These are phyloP conservation scores for Corvus moneduloides DNA, from an alignment of 2,113 vertebrate species.

Conservation along the genomic window DNA sequence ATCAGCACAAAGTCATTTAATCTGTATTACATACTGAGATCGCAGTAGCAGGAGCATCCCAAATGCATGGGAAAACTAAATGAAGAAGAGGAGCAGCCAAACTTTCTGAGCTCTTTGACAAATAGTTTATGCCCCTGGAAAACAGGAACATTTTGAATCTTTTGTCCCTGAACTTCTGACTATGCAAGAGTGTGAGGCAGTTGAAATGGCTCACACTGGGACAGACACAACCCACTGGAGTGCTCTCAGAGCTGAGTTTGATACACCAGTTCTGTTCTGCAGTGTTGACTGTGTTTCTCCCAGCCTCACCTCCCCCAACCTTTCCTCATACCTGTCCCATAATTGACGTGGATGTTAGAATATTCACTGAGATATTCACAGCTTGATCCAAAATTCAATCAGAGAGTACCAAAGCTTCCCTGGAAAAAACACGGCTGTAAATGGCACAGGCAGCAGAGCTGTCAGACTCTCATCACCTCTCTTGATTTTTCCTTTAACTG, in stretches of 20 bases:
- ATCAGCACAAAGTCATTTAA: conserved; percentile 51
- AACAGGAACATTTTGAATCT: background rate
- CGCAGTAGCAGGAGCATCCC: conserved; percentile 16
- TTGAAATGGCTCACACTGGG: background rate
- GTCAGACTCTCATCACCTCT: background rate
- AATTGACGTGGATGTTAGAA: background rate
- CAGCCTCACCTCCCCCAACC: background rate
- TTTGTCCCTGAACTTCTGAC: conserved; percentile 11
- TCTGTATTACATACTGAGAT: background rate
- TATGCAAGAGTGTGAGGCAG: background rate
- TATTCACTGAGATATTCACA: background rate
- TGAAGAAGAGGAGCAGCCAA: background rate
- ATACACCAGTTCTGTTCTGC: background rate
- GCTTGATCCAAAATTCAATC: background rate
- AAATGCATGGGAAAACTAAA: background rate
- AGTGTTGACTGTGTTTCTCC: background rate
- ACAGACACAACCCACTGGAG: background rate
- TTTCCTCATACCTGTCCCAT: background rate
- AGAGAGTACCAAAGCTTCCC: background rate
- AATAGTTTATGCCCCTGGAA: background rate
- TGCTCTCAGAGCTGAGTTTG: background rate
- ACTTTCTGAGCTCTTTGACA: background rate
- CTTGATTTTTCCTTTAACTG: background rate
- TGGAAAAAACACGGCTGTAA: background rate
- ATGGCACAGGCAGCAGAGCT: background rate